These are phyloP conservation scores for Watsonalla binaria DNA, from an alignment of 2,888 invertebrate genomes.

Conservation along the genomic window DNA sequence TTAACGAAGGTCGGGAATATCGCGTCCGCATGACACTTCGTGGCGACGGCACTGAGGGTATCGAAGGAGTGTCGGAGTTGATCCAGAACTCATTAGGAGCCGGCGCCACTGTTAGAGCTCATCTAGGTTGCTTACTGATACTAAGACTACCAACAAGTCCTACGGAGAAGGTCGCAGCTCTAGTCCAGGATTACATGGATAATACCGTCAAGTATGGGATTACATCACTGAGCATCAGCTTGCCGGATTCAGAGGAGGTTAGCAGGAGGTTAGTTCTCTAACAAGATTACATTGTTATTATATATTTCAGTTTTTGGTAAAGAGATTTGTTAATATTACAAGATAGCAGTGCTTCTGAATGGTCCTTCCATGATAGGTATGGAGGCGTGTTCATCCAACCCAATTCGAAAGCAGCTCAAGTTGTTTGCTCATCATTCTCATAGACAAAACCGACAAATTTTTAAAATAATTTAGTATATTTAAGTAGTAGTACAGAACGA, in stretches of 20 bases:
- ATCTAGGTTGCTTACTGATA: slow-evolving; percentile 55
- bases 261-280: slow-evolving; percentile 40
- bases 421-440: too few relatives aligned
- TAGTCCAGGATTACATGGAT: slow-evolving; percentile 40
- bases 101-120: slow-evolving; percentile 49
- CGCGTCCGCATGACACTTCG: slow-evolving; percentile 48
- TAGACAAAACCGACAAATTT: too few relatives aligned
- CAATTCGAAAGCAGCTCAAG: too few relatives aligned
- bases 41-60: slow-evolving; percentile 25
- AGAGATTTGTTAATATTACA: too few relatives aligned
- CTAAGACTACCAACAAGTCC: slow-evolving; percentile 50
- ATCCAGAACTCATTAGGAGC: slow-evolving; percentile 26
- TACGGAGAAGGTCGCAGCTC: slow-evolving; percentile 36
- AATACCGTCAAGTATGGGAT: slow-evolving; percentile 44
- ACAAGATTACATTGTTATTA: not conserved
- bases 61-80: slow-evolving; percentile 25
- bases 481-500: too few relatives aligned
- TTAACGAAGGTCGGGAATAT: slow-evolving; percentile 38
- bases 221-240: slow-evolving; percentile 45
- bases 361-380: too few relatives aligned
- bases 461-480: too few relatives aligned
- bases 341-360: too few relatives aligned
- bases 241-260: slow-evolving; percentile 63
- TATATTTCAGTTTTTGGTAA: too few relatives aligned
- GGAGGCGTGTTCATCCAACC: too few relatives aligned